Conservation (phyloP, 2,797 vertebrate species). For the Malurus leucopterus region DNA sequence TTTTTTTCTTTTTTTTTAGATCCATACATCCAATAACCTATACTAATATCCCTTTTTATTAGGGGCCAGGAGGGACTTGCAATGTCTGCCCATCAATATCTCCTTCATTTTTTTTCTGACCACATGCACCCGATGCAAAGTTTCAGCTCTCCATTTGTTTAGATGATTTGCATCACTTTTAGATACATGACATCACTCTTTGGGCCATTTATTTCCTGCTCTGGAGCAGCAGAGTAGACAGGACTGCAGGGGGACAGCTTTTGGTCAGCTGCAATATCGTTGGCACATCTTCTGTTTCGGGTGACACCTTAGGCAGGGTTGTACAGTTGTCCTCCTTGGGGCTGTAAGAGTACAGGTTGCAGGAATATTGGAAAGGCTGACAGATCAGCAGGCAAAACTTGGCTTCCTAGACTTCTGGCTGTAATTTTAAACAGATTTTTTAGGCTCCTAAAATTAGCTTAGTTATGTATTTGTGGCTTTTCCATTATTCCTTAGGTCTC, state of each 20-base stretch:
- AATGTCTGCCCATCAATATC: not conserved
- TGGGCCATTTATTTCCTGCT: not conserved
- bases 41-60: not conserved
- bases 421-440: not conserved
- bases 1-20: not conserved
- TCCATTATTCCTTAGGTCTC: not conserved
- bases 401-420: not conserved
- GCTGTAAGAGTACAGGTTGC: not conserved
- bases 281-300: not conserved
- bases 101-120: not conserved
- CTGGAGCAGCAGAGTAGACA: not conserved
- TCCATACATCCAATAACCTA: not conserved
- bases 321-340: not conserved
- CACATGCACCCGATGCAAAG: not conserved
- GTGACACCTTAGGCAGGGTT: not conserved
- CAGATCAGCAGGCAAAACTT: not conserved
- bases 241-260: not conserved
- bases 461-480: not conserved
- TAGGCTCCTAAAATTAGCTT: not conserved
- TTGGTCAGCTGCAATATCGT: not conserved
- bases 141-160: not conserved
- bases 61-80: not conserved
- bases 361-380: not conserved
- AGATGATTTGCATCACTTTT: not conserved
- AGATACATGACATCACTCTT: not conserved